Conservation (phyloP, 2,797 vertebrate genomes). For the Anomalospiza imberbis region DNA sequence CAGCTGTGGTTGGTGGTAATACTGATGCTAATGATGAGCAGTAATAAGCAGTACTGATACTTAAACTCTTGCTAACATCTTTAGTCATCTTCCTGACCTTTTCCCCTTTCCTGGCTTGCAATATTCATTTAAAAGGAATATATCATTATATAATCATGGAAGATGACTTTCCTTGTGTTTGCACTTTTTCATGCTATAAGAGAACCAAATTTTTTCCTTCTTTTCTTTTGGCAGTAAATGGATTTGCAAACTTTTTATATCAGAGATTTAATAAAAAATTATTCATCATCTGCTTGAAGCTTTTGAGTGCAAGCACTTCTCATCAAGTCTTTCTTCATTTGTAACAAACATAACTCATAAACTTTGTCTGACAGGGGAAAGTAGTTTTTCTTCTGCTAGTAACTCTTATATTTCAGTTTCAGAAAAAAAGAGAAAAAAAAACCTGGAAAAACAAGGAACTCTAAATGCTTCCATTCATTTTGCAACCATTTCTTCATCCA, state of each 20-base stretch:
- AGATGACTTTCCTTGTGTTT: slow-evolving; percentile 18
- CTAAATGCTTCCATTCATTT: slow-evolving; percentile 8
- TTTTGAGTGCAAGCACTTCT: slow-evolving; percentile 37
- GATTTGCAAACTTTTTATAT: slow-evolving; percentile 9
- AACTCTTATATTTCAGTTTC: background rate
- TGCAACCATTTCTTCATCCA: background rate
- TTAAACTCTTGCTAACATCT: slow-evolving; percentile 9
- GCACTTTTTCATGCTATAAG: background rate
- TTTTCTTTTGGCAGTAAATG: background rate
- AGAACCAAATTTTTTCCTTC: background rate
- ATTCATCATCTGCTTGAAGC: slow-evolving; percentile 23
- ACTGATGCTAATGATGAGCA: background rate
- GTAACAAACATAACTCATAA: slow-evolving; percentile 42
- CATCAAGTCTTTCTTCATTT: slow-evolving; percentile 18
- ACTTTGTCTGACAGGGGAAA: slow-evolving; percentile 44
- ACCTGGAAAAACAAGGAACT: background rate
- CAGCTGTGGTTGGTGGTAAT: background rate
- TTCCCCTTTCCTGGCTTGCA: background rate
- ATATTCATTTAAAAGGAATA: slow-evolving; percentile 10
- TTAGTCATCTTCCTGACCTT: slow-evolving; percentile 24
- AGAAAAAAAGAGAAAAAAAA: background rate
- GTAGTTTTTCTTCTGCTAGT: slow-evolving; percentile 38
- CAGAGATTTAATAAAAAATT: slow-evolving; percentile 43
- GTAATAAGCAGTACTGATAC: background rate
- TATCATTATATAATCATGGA: slow-evolving; percentile 8